Evolutionary conservation across 2,888 invertebrate species (phyloP), one percentile per base, ranked within the genome.

Genomic region (Nomada lathburiana): DNA sequence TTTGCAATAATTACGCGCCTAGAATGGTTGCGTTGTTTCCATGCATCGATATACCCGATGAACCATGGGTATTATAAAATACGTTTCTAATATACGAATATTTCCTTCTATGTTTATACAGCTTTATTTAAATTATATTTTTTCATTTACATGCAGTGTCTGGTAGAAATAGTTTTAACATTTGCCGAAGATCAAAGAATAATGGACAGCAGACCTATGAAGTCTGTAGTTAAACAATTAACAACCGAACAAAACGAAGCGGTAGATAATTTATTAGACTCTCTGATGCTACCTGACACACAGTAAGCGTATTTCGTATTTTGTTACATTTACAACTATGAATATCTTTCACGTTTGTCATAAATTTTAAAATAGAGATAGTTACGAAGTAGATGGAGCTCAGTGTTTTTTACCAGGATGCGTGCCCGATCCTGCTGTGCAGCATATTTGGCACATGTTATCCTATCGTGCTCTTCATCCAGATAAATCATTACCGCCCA

Each of bases 381-480:
- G 59, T 67, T 44, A 59, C 7, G 20, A 13, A 10, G 23, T n/a
- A 0, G 74, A 82, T 7, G 74, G n/a, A 1, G 59, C 50, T 20
- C 83, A 87, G 16, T 57, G 67, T 11, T 89, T 88, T 64, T 52
- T 82, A 55, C 81, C 88, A 18, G 92, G 89, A 53, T 86, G 50
- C 16, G 83, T 92, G 62, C 87, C 87, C 4, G 79, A 90, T 70
- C 86, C 91, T 62, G 75, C 63, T 0, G 62, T 80, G n/a, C 93
- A 93, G 53, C 86, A 90, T 68, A 59, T 77, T 0, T 92, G 89
- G 88, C 86, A 93, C 78, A 76, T 80, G 20, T 52, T 93, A 23
- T 78, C 90, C 0, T 62, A 87, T 83, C 90, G 93, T 9, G 91
- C 90, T 2, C 50, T 92, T 1, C 78, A 92, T 84, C 90, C 90